Conservation (phyloP, 2,888 invertebrate genomes). For the Andrena minutula region DNA sequence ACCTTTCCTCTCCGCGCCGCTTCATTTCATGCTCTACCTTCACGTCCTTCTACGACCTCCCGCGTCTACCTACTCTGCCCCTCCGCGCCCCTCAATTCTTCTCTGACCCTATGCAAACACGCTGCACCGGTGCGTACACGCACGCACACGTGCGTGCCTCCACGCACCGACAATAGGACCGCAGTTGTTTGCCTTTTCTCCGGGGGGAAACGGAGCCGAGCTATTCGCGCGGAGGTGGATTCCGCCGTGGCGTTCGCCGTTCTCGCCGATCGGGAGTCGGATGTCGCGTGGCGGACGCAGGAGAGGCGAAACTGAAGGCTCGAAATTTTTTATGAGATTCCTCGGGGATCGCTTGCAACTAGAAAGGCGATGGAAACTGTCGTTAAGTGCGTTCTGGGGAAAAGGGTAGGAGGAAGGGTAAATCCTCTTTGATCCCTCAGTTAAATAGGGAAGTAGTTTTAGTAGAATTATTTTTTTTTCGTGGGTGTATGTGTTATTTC, state of each 20-base stretch:
- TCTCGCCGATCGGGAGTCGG: background rate
- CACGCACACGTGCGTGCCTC: background rate
- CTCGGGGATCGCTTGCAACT: too few species aligned
- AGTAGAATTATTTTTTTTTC: too few species aligned
- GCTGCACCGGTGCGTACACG: conserved; percentile 24
- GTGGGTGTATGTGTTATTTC: background rate
- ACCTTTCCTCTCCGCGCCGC: conserved; percentile 36
- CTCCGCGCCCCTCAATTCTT: conserved; percentile 51
- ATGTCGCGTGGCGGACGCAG: background rate
- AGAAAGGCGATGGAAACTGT: too few species aligned
- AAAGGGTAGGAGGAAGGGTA: too few species aligned
- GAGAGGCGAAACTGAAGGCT: background rate
- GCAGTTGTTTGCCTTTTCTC: conserved; percentile 5
- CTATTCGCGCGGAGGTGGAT: conserved; percentile 15
- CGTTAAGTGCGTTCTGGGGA: too few species aligned
- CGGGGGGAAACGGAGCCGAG: background rate
- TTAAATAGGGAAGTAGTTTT: too few species aligned
- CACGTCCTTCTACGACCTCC: conserved; percentile 64
- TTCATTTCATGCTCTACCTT: conserved; percentile 36
- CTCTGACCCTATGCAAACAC: conserved; percentile 51
- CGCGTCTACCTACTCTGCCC: conserved; percentile 21
- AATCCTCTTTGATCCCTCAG: too few species aligned
- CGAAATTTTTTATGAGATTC: too few species aligned
- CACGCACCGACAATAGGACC: conserved; percentile 16
- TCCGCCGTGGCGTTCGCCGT: conserved; percentile 6